These are phyloP conservation scores for Delphinus delphis DNA, from an alignment of 2,113 vertebrate genomes.

Conservation along the genomic window DNA sequence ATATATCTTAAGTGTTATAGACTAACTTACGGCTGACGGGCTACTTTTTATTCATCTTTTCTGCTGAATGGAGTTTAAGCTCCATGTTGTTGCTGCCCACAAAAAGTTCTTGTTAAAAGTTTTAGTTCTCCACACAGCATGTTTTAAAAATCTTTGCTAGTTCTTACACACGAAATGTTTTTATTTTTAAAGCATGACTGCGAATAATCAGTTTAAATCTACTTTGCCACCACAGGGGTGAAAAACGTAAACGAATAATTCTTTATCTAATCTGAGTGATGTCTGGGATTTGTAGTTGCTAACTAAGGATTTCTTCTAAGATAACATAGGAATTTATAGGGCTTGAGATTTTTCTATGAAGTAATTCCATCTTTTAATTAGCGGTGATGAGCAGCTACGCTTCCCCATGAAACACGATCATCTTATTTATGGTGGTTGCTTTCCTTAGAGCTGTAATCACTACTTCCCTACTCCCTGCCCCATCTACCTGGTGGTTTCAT, in stretches of 20 bases:
- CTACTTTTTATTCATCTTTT: conserved; percentile 45
- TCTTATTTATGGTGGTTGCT: not conserved
- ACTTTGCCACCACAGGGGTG: not conserved
- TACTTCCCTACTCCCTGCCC: rapidly evolving
- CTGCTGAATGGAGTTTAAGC: not conserved
- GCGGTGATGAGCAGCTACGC: not conserved
- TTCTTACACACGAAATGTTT: not conserved
- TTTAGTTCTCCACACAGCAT: not conserved
- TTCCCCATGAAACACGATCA: not conserved
- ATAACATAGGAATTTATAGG: not conserved
- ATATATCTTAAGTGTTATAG: not conserved
- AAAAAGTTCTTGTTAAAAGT: not conserved
- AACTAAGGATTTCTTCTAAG: not conserved
- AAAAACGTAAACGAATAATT: not conserved
- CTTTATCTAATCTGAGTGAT: not conserved
- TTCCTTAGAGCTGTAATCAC: not conserved
- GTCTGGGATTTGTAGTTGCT: not conserved
- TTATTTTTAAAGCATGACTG: not conserved
- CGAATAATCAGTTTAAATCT: not conserved
- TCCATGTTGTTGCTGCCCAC: not conserved
- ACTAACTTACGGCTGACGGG: not conserved
- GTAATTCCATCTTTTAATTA: conserved; percentile 14
- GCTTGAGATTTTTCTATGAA: not conserved
- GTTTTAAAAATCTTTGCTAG: not conserved
- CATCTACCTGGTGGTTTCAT: not conserved